phyloP scores from a whole-genome alignment of 1,140 invertebrate species.

The Zaprionus vittiger region DNA sequence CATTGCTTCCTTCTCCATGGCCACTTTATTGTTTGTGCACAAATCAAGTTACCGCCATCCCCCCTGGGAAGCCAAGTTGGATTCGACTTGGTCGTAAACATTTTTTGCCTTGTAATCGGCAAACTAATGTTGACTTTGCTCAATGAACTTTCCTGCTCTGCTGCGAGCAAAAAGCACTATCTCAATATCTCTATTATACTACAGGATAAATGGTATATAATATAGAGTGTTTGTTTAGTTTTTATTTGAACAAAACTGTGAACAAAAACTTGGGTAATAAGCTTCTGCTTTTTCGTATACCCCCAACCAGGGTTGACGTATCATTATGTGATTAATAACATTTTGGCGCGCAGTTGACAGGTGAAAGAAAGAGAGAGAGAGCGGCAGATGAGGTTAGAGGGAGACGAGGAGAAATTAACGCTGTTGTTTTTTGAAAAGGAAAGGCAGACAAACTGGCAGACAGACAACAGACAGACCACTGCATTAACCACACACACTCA shows the following conservation, averaged over 20 bases:
- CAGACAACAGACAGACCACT: slow-evolving; percentile 4
- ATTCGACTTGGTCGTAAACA: not conserved
- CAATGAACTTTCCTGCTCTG: slow-evolving; percentile 21
- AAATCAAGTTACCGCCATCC: not conserved
- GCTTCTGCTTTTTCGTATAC: slow-evolving; percentile 2
- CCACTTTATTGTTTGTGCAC: not conserved
- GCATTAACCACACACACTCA: slow-evolving; percentile 22
- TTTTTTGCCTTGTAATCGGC: slow-evolving; percentile 23
- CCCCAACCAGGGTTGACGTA: slow-evolving; percentile 13
- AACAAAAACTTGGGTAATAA: slow-evolving; percentile 27
- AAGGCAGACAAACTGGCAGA: slow-evolving; percentile 14
- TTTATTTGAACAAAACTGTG: not conserved
- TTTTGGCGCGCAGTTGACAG: slow-evolving; percentile 16
- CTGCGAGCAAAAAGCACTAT: not conserved
- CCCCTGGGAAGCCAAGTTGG: not conserved
- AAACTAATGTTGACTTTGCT: slow-evolving; percentile 23
- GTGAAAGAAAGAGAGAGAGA: slow-evolving; percentile 11
- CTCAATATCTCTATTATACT: slow-evolving; percentile 17
- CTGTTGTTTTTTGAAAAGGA: slow-evolving; percentile 22
- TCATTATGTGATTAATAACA: slow-evolving; percentile 41
- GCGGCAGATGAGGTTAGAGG: not conserved
- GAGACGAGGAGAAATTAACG: slow-evolving; percentile 13
- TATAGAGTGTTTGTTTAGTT: slow-evolving; percentile 12
- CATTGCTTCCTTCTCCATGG: not conserved
- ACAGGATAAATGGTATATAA: slow-evolving; percentile 8